Conservation (phyloP, 2,888 invertebrate species). For the Dasypolia templi region DNA sequence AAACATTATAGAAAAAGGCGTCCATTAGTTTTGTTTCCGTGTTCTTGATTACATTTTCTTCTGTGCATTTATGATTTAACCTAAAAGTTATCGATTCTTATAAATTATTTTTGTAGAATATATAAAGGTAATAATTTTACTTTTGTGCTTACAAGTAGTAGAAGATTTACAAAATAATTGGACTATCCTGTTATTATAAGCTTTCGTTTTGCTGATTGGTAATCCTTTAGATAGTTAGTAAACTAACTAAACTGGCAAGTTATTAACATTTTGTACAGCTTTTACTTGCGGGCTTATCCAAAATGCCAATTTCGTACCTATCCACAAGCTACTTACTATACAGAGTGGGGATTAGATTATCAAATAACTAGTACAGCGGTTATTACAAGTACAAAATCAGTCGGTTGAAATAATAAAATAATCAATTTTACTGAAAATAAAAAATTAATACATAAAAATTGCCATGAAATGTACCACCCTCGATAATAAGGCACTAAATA, state of each 20-base stretch:
- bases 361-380: no score
- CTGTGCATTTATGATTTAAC: not conserved
- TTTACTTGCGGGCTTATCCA: not conserved
- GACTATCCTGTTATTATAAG: not conserved
- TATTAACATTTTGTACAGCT: not conserved
- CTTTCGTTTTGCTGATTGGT: conserved; percentile 9
- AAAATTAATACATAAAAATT: no score
- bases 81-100: not conserved
- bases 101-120: not conserved
- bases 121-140: conserved; percentile 2
- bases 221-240: not conserved
- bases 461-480: no score
- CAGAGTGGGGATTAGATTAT: no score
- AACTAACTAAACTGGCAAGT: not conserved
- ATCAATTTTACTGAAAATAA: no score
- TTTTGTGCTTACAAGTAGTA: conserved; percentile 17
- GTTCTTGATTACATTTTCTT: conserved; percentile 16
- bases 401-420: no score
- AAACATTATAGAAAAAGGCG: conserved; percentile 12
- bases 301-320: not conserved
- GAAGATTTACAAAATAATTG: conserved; percentile 26
- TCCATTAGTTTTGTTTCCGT: conserved; percentile 12
- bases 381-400: no score
- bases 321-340: not conserved
- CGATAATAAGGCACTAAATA: no score